phyloP scores from a whole-genome alignment of 2,113 vertebrate genomes.

The Atractosteus spatula region DNA sequence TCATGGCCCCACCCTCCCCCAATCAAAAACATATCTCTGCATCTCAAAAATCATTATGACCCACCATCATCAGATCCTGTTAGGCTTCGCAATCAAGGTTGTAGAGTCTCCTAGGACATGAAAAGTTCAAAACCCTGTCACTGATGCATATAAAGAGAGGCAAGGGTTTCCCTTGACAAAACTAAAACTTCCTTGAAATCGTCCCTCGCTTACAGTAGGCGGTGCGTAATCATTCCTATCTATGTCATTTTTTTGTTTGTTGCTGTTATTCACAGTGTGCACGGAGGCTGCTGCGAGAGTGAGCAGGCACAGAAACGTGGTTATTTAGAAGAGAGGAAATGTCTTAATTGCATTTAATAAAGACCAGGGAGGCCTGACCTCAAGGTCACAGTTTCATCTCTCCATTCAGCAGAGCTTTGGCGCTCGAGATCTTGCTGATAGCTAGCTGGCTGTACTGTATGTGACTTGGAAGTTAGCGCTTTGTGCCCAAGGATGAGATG shows the following conservation, averaged over 20 bases:
- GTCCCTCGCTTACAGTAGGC: too few species aligned
- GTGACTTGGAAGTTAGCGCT: not conserved
- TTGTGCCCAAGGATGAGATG: conserved; percentile 6
- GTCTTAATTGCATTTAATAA: conserved; percentile 43
- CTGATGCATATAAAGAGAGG: too few species aligned
- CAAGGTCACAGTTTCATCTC: conserved; percentile 1
- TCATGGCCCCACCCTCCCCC: conserved; percentile 52
- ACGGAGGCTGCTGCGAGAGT: not conserved
- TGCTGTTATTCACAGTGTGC: too few species aligned
- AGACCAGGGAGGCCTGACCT: conserved; percentile 29
- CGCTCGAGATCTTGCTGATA: conserved; percentile 31
- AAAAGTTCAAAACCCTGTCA: too few species aligned
- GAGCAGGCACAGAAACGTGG: conserved; percentile 27
- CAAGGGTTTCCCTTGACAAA: too few species aligned
- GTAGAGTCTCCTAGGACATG: too few species aligned
- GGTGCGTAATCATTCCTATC: too few species aligned
- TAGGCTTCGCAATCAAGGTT: too few species aligned
- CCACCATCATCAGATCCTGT: not conserved
- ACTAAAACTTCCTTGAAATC: too few species aligned
- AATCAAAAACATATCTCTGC: conserved; percentile 14
- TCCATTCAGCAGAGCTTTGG: conserved; percentile 24
- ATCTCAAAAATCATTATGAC: conserved; percentile 48
- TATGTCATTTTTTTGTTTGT: too few species aligned
- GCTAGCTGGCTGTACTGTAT: not conserved
- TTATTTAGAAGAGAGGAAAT: conserved; percentile 42